Percentiles rank a stretch among this genome's conserved stretches.
Conservation (phyloP, 2,888 invertebrate genomes). For the Pollenia griseotomentosa region DNA sequence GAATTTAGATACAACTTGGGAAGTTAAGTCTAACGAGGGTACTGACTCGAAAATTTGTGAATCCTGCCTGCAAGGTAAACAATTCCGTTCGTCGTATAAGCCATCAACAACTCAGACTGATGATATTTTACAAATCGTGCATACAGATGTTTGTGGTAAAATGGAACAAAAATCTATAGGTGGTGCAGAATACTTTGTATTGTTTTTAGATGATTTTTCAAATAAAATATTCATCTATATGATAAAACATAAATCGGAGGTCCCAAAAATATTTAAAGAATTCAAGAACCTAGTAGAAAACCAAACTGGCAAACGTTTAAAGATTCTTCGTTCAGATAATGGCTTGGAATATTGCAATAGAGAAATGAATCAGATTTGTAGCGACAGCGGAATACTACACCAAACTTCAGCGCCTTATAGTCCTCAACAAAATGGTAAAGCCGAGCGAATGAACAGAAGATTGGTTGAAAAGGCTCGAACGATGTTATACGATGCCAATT, state of each 20-base stretch:
- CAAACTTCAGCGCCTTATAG: slow-evolving; percentile 44
- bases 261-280: slow-evolving; percentile 33
- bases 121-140: slow-evolving; percentile 39
- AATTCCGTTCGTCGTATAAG: slow-evolving; percentile 18
- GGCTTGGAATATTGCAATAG: slow-evolving; percentile 41
- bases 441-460: slow-evolving; percentile 45
- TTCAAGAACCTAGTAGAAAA: slow-evolving; percentile 44
- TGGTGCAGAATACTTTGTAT: slow-evolving; percentile 29
- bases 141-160: slow-evolving; percentile 40
- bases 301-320: slow-evolving; percentile 31
- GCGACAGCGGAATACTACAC: slow-evolving; percentile 36
- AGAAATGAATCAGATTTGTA: slow-evolving; percentile 26
- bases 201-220: slow-evolving; percentile 47
- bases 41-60: slow-evolving; percentile 8
- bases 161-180: slow-evolving; percentile 34
- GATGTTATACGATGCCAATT: slow-evolving; percentile 49
- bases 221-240: slow-evolving; percentile 40
- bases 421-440: slow-evolving; percentile 50
- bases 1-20: not conserved
- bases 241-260: slow-evolving; percentile 42
- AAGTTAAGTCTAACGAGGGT: not conserved
- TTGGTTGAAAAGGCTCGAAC: slow-evolving; percentile 53
- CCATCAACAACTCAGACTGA: slow-evolving; percentile 22
- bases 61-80: slow-evolving; percentile 37
- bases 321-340: slow-evolving; percentile 38